Base-by-base conservation (phyloP, 2,888 invertebrate genomes). In the Cheilosia variabilis region DNA sequence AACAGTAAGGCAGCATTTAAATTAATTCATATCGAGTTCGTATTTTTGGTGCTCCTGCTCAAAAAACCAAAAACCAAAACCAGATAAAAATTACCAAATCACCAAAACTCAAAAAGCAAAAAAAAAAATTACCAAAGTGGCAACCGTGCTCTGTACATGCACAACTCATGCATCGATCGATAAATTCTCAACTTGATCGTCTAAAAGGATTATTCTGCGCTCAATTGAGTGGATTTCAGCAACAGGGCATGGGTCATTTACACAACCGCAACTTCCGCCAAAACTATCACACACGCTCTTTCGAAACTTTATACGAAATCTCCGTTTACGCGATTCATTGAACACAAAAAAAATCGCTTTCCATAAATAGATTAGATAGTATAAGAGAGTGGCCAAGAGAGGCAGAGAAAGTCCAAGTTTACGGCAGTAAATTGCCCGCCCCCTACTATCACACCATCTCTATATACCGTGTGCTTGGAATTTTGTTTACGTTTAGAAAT, bases 401-500 rank as follows among this genome's bases (percentile, higher is more conserved):
- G 27, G 24, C n/a, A 17, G 13, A 62, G 9, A 17, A 37, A 55
- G 17, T 55, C 55, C 57, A 78, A 65, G 55, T 78, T 37, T 57
- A 57, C 47, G 66, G 47, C 47, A 68, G 55, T 31, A 66, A 75
- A 62, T 22, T 24, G 22, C 22, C 65, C 7, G 41, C 41, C 24
- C 52, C n/a, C 34, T 17, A 15, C 37, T 37, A 13, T 9, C 43
- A 62, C 58, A 4, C 58, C 24, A 19, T 15, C 62, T 19, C 62
- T 19, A 5, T 27, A 15, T 7, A 47, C 27, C 13, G n/a, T n/a
- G n/a, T n/a, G 7, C 9, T 10, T 50, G 27, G 41, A 65, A 47
- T 66, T 53, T 52, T 63, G 27, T 72, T 73, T 63, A 73, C 68
- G 57, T 47, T 83, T 68, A n/a, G 57, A 63, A 55, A 17, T 66